Percentiles rank a stretch among this genome's conserved stretches.
Evolutionary conservation across 37 sponge, comb jelly and placozoan species (phyloP).

Genomic region (Beroe ovata): DNA sequence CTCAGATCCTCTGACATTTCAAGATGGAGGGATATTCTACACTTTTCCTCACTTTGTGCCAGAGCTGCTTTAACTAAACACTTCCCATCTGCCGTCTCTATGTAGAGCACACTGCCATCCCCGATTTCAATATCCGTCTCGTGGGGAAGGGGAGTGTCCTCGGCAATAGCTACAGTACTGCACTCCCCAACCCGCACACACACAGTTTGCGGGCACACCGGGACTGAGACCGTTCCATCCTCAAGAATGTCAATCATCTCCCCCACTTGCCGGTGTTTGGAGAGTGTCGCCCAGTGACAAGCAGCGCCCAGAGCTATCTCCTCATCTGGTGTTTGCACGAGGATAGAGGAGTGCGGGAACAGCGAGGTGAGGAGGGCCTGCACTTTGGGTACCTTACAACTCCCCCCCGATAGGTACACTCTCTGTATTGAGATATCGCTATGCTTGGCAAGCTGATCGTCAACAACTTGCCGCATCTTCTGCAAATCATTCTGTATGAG

Average conservation of each 20-base stretch:
- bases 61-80: background rate
- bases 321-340: slow-evolving; percentile 3
- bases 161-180: background rate
- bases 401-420: slow-evolving; percentile 4
- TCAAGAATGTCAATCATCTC: background rate
- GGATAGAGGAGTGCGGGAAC: background rate
- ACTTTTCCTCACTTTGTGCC: background rate
- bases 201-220: background rate
- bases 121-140: background rate
- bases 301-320: background rate
- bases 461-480: background rate
- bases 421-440: background rate
- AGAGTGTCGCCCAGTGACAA: background rate
- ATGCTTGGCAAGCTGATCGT: background rate
- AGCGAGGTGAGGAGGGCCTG: background rate
- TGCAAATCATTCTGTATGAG: background rate
- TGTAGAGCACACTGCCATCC: background rate
- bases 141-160: background rate
- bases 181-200: background rate
- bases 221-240: background rate
- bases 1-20: slow-evolving; percentile 14
- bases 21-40: background rate
- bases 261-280: background rate
- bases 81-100: background rate
- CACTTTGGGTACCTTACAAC: slow-evolving; percentile 4